phyloP scores from a whole-genome alignment of 1,140 invertebrate species.

The Tetragonula clypearis region DNA sequence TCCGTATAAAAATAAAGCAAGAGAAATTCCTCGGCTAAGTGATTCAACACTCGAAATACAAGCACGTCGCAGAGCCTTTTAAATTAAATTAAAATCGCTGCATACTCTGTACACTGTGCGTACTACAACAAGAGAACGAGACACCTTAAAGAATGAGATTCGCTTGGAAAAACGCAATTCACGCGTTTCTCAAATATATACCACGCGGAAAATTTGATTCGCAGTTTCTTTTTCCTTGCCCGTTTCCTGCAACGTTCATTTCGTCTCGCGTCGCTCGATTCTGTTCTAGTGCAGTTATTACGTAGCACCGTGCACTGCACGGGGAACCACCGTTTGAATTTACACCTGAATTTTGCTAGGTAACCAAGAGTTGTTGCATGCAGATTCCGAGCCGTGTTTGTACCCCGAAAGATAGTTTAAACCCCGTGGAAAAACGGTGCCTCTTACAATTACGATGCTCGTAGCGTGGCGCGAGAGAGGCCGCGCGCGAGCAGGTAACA shows the following conservation, averaged over 20 bases:
- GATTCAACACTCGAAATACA: not conserved
- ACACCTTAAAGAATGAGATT: not conserved
- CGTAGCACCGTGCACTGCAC: too few species aligned
- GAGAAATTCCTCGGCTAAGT: not conserved
- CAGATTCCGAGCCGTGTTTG: slow-evolving; percentile 12
- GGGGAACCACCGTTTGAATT: not conserved
- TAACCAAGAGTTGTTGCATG: slow-evolving; percentile 17
- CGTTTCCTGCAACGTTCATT: too few species aligned
- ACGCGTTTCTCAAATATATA: not conserved
- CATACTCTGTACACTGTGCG: too few species aligned
- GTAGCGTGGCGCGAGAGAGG: slow-evolving; percentile 7
- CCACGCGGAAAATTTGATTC: not conserved
- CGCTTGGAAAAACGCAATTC: not conserved
- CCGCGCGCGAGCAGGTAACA: not conserved
- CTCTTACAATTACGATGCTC: slow-evolving; percentile 39
- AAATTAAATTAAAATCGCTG: not conserved
- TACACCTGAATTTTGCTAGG: slow-evolving; percentile 14
- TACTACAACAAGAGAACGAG: not conserved
- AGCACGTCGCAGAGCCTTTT: not conserved
- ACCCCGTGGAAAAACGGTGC: not conserved
- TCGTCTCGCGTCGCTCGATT: too few species aligned
- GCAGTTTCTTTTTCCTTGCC: not conserved
- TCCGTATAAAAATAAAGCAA: not conserved
- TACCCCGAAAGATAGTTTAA: slow-evolving; percentile 18
- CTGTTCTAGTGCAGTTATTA: not conserved